These are phyloP conservation scores for Apodemia mormo DNA, from an alignment of 2,888 invertebrate species.

Conservation along the genomic window DNA sequence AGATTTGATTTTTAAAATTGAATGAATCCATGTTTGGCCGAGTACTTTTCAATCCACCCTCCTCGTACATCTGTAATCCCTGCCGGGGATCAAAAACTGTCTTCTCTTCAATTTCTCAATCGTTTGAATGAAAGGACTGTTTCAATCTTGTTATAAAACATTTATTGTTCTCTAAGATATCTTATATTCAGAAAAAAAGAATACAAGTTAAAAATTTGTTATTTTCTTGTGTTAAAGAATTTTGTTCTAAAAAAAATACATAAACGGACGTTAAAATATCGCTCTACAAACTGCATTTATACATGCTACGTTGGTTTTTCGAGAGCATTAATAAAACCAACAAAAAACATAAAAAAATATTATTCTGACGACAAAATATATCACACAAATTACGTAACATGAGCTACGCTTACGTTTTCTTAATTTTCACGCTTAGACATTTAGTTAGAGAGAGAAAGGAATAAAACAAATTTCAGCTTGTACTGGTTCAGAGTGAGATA, in stretches of 20 bases:
- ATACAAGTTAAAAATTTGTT: slow-evolving; percentile 8
- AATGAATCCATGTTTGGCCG: too few relatives aligned
- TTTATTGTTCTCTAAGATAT: neutral
- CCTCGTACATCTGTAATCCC: too few relatives aligned
- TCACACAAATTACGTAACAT: slow-evolving; percentile 65
- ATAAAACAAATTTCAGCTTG: slow-evolving; percentile 40
- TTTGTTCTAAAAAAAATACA: neutral
- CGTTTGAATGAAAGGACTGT: neutral
- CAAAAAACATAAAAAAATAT: slow-evolving; percentile 61
- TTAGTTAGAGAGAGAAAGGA: slow-evolving; percentile 45
- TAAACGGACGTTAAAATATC: slow-evolving; percentile 10
- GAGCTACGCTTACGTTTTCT: slow-evolving; percentile 56
- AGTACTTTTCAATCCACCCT: too few relatives aligned
- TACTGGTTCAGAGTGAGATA: slow-evolving; percentile 48
- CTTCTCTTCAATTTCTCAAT: too few relatives aligned
- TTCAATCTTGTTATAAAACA: neutral
- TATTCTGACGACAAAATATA: slow-evolving; percentile 70
- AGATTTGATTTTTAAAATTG: too few relatives aligned
- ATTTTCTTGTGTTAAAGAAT: neutral
- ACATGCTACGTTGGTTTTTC: slow-evolving; percentile 33
- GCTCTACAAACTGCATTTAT: slow-evolving; percentile 13
- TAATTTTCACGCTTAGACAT: slow-evolving; percentile 62
- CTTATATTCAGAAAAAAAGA: neutral
- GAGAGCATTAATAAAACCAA: slow-evolving; percentile 63
- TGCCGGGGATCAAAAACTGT: too few relatives aligned